Evolutionary conservation across 37 sponge, comb jelly and placozoan species (phyloP).

Genomic region (Corticium candelabrum): DNA sequence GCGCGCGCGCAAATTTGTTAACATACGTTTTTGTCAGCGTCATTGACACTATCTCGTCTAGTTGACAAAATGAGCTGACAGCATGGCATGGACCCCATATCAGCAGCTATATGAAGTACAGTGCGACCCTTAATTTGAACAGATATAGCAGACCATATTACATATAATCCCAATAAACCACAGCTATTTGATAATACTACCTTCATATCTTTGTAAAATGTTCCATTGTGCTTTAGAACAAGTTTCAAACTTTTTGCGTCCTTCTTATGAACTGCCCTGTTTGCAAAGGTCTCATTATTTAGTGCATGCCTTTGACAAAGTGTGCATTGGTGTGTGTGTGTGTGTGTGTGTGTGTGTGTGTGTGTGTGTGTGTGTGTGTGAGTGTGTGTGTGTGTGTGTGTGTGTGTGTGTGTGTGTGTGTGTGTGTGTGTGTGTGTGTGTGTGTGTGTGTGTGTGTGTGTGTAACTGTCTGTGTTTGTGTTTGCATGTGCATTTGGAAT

Average conservation of each 20-base stretch:
- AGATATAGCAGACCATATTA: too few species aligned
- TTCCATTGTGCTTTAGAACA: slow-evolving; percentile 54
- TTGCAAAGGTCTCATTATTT: too few species aligned
- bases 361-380: slow-evolving; percentile 23
- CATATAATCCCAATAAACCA: not conserved
- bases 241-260: slow-evolving; percentile 35
- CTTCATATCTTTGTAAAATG: slow-evolving; percentile 71
- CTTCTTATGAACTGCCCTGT: slow-evolving; percentile 56
- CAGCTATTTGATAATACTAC: not conserved
- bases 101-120: slow-evolving; percentile 58
- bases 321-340: too few species aligned
- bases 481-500: too few species aligned
- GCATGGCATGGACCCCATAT: slow-evolving; percentile 46
- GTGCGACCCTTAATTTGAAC: slow-evolving; percentile 63
- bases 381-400: slow-evolving; percentile 20
- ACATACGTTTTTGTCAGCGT: slow-evolving; percentile 59
- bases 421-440: too few species aligned
- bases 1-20: too few species aligned
- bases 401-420: slow-evolving; percentile 5
- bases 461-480: too few species aligned
- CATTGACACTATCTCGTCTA: slow-evolving; percentile 55
- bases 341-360: slow-evolving; percentile 26
- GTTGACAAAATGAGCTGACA: slow-evolving; percentile 34
- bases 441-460: too few species aligned
- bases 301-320: too few species aligned